Evolutionary conservation across 2,888 invertebrate species (phyloP).

Genomic region (Orchesella flavescens): DNA sequence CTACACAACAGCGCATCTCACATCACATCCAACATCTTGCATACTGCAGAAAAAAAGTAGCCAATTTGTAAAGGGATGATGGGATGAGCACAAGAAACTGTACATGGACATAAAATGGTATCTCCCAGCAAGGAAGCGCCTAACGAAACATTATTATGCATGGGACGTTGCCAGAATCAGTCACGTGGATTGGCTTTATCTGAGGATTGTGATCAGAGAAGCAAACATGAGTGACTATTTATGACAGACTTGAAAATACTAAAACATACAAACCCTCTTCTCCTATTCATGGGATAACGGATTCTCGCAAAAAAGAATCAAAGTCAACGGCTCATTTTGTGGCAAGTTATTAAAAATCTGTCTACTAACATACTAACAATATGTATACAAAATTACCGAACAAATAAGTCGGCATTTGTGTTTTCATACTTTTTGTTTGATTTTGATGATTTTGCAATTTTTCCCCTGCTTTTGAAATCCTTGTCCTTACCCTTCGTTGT

Average conservation of each 20-base stretch:
- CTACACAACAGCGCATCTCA: background rate
- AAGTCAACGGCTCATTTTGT: no score
- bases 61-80: no score
- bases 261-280: background rate
- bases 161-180: background rate
- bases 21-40: background rate
- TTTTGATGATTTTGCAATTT: constrained; percentile 37
- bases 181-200: background rate
- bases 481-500: background rate
- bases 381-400: background rate
- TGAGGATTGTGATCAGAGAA: background rate
- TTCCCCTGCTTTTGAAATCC: background rate
- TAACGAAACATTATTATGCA: no score
- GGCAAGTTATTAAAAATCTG: no score
- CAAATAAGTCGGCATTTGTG: background rate
- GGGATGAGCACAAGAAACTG: no score
- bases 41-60: background rate
- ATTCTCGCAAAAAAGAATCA: no score
- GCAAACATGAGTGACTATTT: background rate
- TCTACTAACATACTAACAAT: background rate
- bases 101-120: no score
- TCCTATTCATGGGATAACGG: background rate
- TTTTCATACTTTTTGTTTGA: constrained; percentile 5
- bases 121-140: no score
- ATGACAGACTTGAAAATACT: no score